Evolutionary conservation across 1,140 invertebrate species (phyloP).

Genomic region (Drosophila parvula): DNA sequence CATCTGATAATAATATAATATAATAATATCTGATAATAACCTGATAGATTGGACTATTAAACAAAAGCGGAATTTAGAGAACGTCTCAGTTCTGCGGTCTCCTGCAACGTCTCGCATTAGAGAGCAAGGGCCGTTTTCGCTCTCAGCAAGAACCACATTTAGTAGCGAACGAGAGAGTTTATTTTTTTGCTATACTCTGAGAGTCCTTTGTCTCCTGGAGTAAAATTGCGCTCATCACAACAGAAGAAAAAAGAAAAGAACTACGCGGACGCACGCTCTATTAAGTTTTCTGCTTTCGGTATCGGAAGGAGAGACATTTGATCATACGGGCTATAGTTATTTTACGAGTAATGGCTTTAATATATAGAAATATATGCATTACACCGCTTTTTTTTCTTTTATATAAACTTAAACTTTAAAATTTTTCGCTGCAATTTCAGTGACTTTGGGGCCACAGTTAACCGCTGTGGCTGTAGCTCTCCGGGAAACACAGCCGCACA

Average conservation of each 20-base stretch:
- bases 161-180: background rate
- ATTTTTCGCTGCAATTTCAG: background rate
- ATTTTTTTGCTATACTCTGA: too few relatives aligned
- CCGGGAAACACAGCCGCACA: constrained; percentile 52
- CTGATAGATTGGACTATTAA: too few relatives aligned
- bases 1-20: too few relatives aligned
- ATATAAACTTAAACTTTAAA: background rate
- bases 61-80: too few relatives aligned
- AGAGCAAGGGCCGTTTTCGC: background rate
- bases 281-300: too few relatives aligned
- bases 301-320: too few relatives aligned
- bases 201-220: too few relatives aligned
- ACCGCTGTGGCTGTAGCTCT: constrained; percentile 40
- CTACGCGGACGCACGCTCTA: too few relatives aligned
- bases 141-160: background rate
- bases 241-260: too few relatives aligned
- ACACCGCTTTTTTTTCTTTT: background rate
- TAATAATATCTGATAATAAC: too few relatives aligned
- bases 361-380: background rate
- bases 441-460: constrained; percentile 5
- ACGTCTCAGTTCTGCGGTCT: background rate
- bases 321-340: background rate
- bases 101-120: background rate
- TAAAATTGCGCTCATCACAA: too few relatives aligned
- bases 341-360: background rate